Evolutionary conservation across 2,888 invertebrate species (phyloP), one percentile per base, ranked within the genome.

Genomic region (Leptinotarsa rubiginosa): DNA sequence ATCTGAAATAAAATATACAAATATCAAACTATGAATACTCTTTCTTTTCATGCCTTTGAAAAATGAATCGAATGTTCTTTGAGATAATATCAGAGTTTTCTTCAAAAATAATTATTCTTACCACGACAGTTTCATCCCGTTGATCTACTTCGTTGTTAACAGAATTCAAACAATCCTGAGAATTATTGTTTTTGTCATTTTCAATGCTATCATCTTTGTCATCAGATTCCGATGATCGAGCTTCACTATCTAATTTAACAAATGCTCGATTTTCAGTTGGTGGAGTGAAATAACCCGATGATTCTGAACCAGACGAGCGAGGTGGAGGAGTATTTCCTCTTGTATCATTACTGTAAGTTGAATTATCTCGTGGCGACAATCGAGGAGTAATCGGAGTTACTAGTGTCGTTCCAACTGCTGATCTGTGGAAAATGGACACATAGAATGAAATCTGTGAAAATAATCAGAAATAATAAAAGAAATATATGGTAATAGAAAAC

Each of bases 231-330:
- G 78, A 77, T 20, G 65, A 69, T 56, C 73, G 66, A 68, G 78
- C 81, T 68, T 78, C 80, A 47, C 77, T 81, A 70, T 81, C 81
- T 76, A 80, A 80, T 74, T 80, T 83, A 70, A 81, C 83, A 69
- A 82, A 83, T 47, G 83, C 84, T 69, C 83, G 75, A 67, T 78
- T 80, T 4, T 86, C 85, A 69, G 86, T 86, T 13, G 87, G 87
- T 64, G 88, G 88, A 5, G 88, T 88, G 75, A 86, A 87, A 76
- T 88, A 88, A 22, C 87, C 88, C 7, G 88, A 87, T 71, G 88
- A 87, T 77, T 88, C 87, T 0, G 88, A 88, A 20, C 87, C 87
- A 2, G 87, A 87, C 4, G 87, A 86, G 72, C 82, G 76, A 1
- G 82, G 81, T 7, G 73, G 74, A 15, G 76, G 75, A 2, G 73